Base-by-base conservation (phyloP, 2,888 invertebrate species). In the Andrena chrysosceles region DNA sequence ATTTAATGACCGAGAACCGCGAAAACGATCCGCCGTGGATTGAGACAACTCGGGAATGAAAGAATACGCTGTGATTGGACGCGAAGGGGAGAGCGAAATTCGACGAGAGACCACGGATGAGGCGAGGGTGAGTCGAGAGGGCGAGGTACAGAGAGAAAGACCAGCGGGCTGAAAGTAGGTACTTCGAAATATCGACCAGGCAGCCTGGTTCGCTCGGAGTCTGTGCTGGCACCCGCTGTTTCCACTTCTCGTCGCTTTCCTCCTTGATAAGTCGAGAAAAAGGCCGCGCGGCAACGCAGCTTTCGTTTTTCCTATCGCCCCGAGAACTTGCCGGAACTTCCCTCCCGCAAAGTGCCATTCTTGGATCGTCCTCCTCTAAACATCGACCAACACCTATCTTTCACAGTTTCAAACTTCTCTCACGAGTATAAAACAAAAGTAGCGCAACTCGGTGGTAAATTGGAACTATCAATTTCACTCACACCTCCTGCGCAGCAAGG, bases 181-280 rank as follows among this genome's bases (percentile, higher is more conserved):
- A 92, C 93, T 92, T 91, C 81, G 90, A 91, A 90, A 90, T 93
- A 93, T 93, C 93, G 93, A 93, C 91, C 91, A 87, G 23, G 89
- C 72, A 79, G 86, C 85, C 86, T 85, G 90, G 91, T 90, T 90
- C 89, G 89, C 87, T 87, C 87, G 79, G 88, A 89, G 91, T 88
- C 89, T 91, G 88, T 90, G 85, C 86, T 69, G 79, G 88, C 81
- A 87, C 84, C 82, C 82, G 85, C 87, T 87, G 86, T 92, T 91
- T 89, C 90, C 89, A 90, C 91, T 91, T 89, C 84, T 86, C 83
- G 79, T 85, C 83, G 88, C 84, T 88, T 85, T 89, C 69, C 88
- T 90, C 84, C 82, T 87, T 83, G 76, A 77, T 64, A 80, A 84
- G 77, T 66, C 73, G 77, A 69, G 77, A 89, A 87, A 89, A 89